Base-by-base conservation (phyloP, 2,888 invertebrate genomes). In the Lasioglossum vierecki region DNA sequence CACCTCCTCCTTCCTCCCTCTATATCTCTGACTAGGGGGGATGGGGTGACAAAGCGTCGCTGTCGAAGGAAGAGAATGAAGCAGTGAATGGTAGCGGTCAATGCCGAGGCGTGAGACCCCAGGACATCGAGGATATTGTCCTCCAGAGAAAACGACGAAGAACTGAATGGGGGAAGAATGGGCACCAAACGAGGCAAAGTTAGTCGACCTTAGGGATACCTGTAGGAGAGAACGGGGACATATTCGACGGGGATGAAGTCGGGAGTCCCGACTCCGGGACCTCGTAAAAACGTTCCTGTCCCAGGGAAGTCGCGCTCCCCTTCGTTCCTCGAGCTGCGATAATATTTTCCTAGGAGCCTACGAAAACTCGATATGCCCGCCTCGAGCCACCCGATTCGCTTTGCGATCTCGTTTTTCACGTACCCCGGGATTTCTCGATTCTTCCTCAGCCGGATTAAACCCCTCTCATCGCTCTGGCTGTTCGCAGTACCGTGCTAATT, bases 41-140 rank as follows among this genome's bases (percentile, higher is more conserved):
- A 30, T 30, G 30, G 30, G 84, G 88, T 87, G 88, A 92, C 90
- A 91, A 91, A 90, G 88, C 89, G 82, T 87, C 91, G 89, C 91
- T 93, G 93, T 93, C 93, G 93, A 93, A 93, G 89, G 91, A 91
- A 92, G 89, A 93, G 92, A 93, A 93, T 93, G 92, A 90, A 85
- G 86, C 84, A 66, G 75, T 89, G 91, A 91, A 91, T 91, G 89
- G 90, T 85, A 83, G 88, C 91, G 93, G 94, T 93, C 93, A 94
- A 94, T 93, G 93, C 89, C 92, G 91, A 93, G 93, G 94, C 93
- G 94, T 93, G 94, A 94, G 93, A 92, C 90, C 89, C 87, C 88
- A 57, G 88, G 87, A 89, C 82, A 87, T 85, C 89, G 79, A 82
- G 88, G 88, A 92, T 46, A 46, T 92, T 92, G 91, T 89, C 92